Evolutionary conservation across 1,140 invertebrate genomes (phyloP).

Genomic region (Drosophila biarmipes): DNA sequence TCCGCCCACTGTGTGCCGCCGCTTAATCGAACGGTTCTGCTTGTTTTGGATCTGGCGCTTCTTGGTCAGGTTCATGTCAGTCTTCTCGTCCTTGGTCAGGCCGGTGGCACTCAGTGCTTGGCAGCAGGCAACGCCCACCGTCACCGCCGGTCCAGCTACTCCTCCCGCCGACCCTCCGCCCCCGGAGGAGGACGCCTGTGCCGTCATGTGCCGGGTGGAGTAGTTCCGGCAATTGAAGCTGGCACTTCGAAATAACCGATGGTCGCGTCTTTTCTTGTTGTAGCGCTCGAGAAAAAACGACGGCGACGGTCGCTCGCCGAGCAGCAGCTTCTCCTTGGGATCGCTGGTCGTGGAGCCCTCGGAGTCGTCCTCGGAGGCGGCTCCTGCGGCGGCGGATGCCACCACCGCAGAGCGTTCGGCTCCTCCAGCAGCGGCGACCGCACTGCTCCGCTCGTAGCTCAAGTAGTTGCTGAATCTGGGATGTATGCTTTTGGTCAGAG

Average conservation of each 20-base stretch:
- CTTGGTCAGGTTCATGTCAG: slow-evolving; percentile 91
- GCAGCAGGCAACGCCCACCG: slow-evolving; percentile 50
- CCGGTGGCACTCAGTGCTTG: slow-evolving; percentile 82
- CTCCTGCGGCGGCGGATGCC: slow-evolving; percentile 18
- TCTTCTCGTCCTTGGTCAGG: slow-evolving; percentile 92
- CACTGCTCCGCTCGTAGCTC: slow-evolving; percentile 47
- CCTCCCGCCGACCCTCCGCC: slow-evolving; percentile 8
- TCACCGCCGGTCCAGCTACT: slow-evolving; percentile 16
- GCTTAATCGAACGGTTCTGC: slow-evolving; percentile 89
- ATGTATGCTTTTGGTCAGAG: slow-evolving; percentile 50
- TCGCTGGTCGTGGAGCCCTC: slow-evolving; percentile 84
- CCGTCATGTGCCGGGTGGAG: slow-evolving; percentile 64
- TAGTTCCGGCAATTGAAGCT: slow-evolving; percentile 84
- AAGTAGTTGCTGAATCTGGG: slow-evolving; percentile 57
- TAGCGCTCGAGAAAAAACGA: slow-evolving; percentile 84
- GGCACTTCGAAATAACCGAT: slow-evolving; percentile 82
- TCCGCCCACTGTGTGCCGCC: slow-evolving; percentile 96
- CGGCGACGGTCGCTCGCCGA: slow-evolving; percentile 61
- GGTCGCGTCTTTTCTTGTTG: slow-evolving; percentile 82
- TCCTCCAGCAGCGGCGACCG: background rate
- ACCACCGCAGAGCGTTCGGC: background rate
- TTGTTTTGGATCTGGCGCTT: slow-evolving; percentile 87
- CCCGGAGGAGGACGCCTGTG: background rate
- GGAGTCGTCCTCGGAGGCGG: slow-evolving; percentile 77
- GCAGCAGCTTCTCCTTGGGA: slow-evolving; percentile 77